These are phyloP conservation scores for Charina bottae DNA, from an alignment of 2,113 vertebrate species.

Conservation along the genomic window DNA sequence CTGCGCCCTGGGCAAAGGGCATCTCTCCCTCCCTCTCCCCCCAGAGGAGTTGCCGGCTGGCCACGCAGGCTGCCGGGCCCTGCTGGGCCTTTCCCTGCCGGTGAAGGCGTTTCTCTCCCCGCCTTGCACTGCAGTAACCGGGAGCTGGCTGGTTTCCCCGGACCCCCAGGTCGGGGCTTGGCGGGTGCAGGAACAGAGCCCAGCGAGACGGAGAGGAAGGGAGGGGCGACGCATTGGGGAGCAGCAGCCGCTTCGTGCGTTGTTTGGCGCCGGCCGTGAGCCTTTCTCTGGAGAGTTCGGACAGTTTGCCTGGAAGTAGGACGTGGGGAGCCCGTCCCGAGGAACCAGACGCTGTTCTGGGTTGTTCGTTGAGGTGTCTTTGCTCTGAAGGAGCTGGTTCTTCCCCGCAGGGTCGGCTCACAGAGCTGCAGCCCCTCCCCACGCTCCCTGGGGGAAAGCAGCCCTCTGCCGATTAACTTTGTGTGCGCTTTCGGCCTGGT, in stretches of 20 bases:
- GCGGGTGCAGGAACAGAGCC: background rate
- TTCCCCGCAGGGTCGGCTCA: too few relatives aligned
- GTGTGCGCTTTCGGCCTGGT: background rate
- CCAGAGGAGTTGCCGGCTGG: background rate
- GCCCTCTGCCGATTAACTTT: background rate
- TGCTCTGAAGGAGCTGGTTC: background rate
- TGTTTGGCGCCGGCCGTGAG: background rate
- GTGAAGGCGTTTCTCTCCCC: background rate
- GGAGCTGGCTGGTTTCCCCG: background rate
- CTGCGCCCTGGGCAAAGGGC: background rate
- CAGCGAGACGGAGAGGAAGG: background rate
- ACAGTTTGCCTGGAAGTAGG: background rate
- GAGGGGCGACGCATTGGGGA: background rate
- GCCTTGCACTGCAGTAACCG: too few relatives aligned
- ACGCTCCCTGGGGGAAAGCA: too few relatives aligned
- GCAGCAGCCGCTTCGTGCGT: background rate
- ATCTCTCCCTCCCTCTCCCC: background rate
- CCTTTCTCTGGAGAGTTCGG: background rate
- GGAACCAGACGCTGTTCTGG: background rate
- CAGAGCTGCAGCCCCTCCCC: too few relatives aligned
- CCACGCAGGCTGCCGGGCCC: slow-evolving; percentile 3
- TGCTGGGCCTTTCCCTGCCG: background rate
- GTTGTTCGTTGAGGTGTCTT: background rate
- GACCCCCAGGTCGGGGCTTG: background rate
- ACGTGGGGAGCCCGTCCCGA: background rate